Base-by-base conservation (phyloP, 2,888 invertebrate species). In the Lobophora halterata region DNA sequence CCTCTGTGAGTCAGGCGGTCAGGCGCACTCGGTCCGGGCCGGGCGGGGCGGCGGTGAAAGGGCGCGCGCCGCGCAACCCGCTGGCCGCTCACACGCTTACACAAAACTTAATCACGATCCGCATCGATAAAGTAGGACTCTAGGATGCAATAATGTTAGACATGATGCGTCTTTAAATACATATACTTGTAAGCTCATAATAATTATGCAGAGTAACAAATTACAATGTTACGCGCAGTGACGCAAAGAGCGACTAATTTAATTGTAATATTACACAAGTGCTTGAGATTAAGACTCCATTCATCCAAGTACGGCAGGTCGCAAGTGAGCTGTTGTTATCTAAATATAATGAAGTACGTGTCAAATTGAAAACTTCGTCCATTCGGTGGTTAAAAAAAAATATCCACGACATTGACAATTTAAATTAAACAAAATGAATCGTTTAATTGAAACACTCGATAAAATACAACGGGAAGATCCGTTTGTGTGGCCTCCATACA, bases 31-130 rank as follows among this genome's bases (percentile, higher is more conserved):
- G 5, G 1, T 32, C 41, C 34, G 18, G 6, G 4, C 9, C 18
- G 3, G 6, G 4, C 35, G 58, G 53, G 49, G 33, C 40, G 25
- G 29, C 32, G 16, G 70, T 68, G 70, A 71, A 68, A 70, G 70
- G 67, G 56, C 56, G 53, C 14, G 21, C 33, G 7, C 25, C 24
- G 2, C 13, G 12, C 18, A 8, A 34, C 20, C 21, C 16, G 21
- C 19, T 10, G 13, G 13, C 27, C 13, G 3, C 13, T 23, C 24
- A 24, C 2, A 24, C 13, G 1, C 3, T 19, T 11, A 25, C 16
- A 17, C n/a, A n/a, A n/a, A n/a, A n/a, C n/a, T n/a, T n/a, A n/a
- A 12, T 24, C 3, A 17, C 11, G 11, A 3, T 25, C 4, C 13
- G 25, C 14, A 25, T 24, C 13, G 8, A 8, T 1, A 5, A 10